A percentile compares a stretch with the other conserved stretches of the same genome.
Conservation (phyloP, 2,113 vertebrate species). For the Pholis gunnellus region DNA sequence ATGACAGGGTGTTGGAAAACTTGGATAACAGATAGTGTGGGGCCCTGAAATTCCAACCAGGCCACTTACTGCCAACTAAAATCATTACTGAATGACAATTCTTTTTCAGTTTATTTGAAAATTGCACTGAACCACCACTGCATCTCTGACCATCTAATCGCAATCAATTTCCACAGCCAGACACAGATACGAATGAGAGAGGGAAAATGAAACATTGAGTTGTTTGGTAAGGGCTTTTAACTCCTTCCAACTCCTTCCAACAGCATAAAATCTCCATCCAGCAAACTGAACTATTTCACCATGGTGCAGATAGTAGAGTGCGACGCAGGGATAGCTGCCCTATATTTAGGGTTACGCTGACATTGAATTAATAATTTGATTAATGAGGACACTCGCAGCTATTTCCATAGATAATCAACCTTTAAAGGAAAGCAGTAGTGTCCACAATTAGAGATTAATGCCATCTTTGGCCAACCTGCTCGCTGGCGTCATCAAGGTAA, state of each 20-base stretch:
- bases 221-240: conserved; percentile 62
- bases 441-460: conserved; percentile 78
- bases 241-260: conserved; percentile 54
- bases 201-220: conserved; percentile 73
- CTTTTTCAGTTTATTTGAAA: conserved; percentile 77
- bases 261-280: conserved; percentile 53
- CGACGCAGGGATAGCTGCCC: conserved; percentile 49
- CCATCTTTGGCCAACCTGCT: conserved; percentile 67
- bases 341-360: conserved; percentile 76
- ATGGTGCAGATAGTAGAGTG: conserved; percentile 24
- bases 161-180: conserved; percentile 73
- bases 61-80: conserved; percentile 77
- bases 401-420: conserved; percentile 83
- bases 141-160: conserved; percentile 66
- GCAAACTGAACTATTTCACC: conserved; percentile 59
- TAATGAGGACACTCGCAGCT: conserved; percentile 76
- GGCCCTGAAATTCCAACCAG: conserved; percentile 74
- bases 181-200: conserved; percentile 59
- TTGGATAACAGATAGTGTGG: conserved; percentile 77
- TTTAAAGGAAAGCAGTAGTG: conserved; percentile 74
- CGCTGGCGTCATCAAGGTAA: conserved; percentile 72
- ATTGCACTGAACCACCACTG: conserved; percentile 71
- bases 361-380: conserved; percentile 80
- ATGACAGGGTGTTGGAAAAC: conserved; percentile 81
- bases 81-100: conserved; percentile 78